A percentile compares a stretch with the other conserved stretches of the same genome.
These are phyloP conservation scores for Synanthedon vespiformis DNA, from an alignment of 2,888 invertebrate species.

Conservation along the genomic window DNA sequence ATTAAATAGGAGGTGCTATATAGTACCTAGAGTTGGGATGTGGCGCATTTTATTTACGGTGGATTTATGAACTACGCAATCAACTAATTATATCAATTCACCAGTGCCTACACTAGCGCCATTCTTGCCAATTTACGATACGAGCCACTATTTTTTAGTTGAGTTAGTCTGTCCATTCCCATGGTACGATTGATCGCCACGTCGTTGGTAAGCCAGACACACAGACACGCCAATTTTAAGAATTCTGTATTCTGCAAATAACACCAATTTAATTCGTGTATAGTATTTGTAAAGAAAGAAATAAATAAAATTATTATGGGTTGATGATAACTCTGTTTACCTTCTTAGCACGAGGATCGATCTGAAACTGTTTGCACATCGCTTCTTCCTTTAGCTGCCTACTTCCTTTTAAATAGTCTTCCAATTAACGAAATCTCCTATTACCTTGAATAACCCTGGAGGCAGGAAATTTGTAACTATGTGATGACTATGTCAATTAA, in stretches of 20 bases:
- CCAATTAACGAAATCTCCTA: slow-evolving; percentile 56
- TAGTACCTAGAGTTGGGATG: no score
- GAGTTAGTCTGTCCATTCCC: no score
- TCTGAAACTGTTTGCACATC: slow-evolving; percentile 46
- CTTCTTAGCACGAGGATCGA: slow-evolving; percentile 36
- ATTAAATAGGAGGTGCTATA: no score
- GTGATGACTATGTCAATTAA: slow-evolving; percentile 71
- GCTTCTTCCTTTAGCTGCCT: slow-evolving; percentile 21
- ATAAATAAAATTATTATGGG: slow-evolving; percentile 25
- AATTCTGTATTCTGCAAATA: slow-evolving; percentile 30
- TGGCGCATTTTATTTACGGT: no score
- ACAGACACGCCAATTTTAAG: no score
- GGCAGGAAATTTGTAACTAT: slow-evolving; percentile 62
- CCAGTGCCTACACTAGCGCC: no score
- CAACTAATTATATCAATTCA: no score
- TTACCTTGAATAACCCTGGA: slow-evolving; percentile 37
- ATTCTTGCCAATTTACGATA: no score
- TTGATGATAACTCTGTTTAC: slow-evolving; percentile 33
- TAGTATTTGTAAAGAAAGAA: slow-evolving; percentile 41
- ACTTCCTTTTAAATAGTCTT: slow-evolving; percentile 47
- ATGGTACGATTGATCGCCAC: no score
- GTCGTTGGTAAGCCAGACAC: no score
- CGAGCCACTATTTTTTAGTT: no score
- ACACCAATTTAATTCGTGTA: slow-evolving; percentile 61
- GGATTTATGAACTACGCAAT: no score